A percentile compares a stretch with the other conserved stretches of the same genome.
Evolutionary conservation across 2,113 vertebrate species (phyloP).

Genomic region (Cairina moschata): DNA sequence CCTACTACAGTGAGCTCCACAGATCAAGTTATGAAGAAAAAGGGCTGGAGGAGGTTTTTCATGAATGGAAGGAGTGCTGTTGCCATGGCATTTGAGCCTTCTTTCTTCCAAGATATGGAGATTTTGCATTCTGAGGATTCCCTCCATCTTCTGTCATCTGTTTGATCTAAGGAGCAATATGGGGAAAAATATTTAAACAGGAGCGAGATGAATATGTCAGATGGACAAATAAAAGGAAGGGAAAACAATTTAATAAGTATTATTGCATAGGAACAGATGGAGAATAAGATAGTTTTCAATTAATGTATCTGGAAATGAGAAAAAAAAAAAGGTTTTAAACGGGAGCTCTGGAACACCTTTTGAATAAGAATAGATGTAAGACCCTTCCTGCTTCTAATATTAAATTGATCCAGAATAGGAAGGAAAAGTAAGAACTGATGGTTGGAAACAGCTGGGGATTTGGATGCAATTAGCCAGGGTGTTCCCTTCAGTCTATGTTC

Average conservation of each 20-base stretch:
- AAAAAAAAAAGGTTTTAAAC: neutral
- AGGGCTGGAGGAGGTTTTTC: neutral
- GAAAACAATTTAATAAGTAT: neutral
- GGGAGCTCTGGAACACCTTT: neutral
- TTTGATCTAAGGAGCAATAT: neutral
- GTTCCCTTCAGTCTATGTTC: neutral
- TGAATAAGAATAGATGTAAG: neutral
- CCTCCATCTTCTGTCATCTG: neutral
- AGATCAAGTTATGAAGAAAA: neutral
- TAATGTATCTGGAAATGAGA: neutral
- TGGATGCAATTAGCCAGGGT: neutral
- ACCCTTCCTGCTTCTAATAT: neutral
- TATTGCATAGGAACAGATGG: neutral
- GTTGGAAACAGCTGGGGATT: neutral
- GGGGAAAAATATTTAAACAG: neutral
- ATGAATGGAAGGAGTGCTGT: neutral
- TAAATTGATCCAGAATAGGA: neutral
- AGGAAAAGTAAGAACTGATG: neutral
- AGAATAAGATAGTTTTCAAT: neutral
- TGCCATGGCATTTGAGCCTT: neutral
- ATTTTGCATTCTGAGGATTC: neutral
- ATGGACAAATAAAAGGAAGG: neutral
- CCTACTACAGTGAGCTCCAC: neutral
- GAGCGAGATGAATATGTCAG: neutral
- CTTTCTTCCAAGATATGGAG: neutral